phyloP scores from a whole-genome alignment of 1,140 invertebrate genomes.

The Ganaspis sp. region DNA sequence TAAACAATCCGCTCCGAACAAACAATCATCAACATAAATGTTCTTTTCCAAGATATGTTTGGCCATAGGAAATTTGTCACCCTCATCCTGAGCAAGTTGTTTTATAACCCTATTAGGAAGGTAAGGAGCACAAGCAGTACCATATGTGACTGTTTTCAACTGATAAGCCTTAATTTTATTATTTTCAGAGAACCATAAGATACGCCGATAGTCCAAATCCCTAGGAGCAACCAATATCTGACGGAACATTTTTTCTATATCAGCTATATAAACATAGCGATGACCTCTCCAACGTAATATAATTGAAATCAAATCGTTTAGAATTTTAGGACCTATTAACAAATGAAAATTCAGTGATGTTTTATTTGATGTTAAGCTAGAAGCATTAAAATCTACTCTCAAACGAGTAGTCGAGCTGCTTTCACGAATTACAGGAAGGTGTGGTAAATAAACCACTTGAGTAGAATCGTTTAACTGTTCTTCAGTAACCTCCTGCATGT shows the following conservation, averaged over 20 bases:
- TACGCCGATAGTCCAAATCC: slow-evolving; percentile 29
- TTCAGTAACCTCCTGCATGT: background rate
- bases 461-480: background rate
- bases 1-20: slow-evolving; percentile 30
- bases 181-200: background rate
- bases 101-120: slow-evolving; percentile 27
- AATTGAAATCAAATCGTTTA: background rate
- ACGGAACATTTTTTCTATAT: background rate
- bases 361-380: too few relatives aligned
- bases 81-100: background rate
- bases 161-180: background rate
- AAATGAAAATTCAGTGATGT: background rate
- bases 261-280: background rate
- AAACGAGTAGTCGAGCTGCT: too few relatives aligned
- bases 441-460: background rate
- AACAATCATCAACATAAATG: too few relatives aligned
- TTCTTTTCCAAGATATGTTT: slow-evolving; percentile 5
- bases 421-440: background rate
- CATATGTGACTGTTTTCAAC: too few relatives aligned
- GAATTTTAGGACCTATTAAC: background rate
- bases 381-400: too few relatives aligned
- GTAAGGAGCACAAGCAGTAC: slow-evolving; percentile 4
- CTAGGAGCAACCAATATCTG: background rate
- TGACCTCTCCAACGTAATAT: background rate
- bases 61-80: slow-evolving; percentile 5